Percentiles rank a stretch among this genome's conserved stretches.
Evolutionary conservation across 2,888 invertebrate genomes (phyloP).

Genomic region (Agrypnus murinus): DNA sequence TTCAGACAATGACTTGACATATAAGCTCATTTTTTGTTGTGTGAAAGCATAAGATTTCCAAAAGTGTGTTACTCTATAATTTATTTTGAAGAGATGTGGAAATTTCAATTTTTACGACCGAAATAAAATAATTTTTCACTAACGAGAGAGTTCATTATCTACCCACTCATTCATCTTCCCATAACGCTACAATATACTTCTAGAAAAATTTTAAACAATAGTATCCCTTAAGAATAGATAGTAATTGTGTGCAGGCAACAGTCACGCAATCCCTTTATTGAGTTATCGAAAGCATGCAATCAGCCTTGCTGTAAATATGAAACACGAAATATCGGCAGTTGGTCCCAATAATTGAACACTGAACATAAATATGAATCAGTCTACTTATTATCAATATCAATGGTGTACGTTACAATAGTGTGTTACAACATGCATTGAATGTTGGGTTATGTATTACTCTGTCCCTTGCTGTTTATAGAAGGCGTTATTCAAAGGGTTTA

Average conservation of each 20-base stretch:
- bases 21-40: too few species aligned
- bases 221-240: too few species aligned
- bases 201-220: too few species aligned
- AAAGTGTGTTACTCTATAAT: too few species aligned
- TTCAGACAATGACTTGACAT: too few species aligned
- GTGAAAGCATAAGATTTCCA: too few species aligned
- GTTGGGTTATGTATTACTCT: slow-evolving; percentile 2
- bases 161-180: too few species aligned
- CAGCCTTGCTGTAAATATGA: not conserved
- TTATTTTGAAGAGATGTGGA: too few species aligned
- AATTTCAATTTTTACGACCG: too few species aligned
- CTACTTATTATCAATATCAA: slow-evolving; percentile 18
- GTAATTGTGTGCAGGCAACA: not conserved
- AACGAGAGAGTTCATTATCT: too few species aligned
- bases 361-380: not conserved
- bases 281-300: not conserved
- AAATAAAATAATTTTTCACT: too few species aligned
- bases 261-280: slow-evolving; percentile 6
- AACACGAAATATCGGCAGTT: not conserved
- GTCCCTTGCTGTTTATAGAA: not conserved
- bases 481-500: slow-evolving; percentile 5
- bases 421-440: slow-evolving; percentile 6
- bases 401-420: not conserved
- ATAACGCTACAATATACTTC: too few species aligned
- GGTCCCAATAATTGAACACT: not conserved